Percentiles rank a stretch among this genome's conserved stretches.
phyloP scores from a whole-genome alignment of 2,888 invertebrate species.

The Conomelus anceps region DNA sequence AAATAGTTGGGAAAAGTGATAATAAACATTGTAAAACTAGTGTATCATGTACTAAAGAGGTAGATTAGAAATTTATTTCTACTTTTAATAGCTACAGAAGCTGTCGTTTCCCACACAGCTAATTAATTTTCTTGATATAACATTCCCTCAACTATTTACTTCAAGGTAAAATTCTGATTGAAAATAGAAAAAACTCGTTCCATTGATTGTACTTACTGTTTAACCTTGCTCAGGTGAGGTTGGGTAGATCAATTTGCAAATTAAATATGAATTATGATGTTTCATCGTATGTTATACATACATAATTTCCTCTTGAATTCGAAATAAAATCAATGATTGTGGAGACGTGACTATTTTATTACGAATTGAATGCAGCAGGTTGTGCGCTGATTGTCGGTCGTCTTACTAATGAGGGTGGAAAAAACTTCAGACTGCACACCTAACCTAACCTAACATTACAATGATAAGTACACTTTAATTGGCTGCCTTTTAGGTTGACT shows the following conservation, averaged over 20 bases:
- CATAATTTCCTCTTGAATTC: neutral
- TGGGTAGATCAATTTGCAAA: neutral
- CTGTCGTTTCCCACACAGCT: neutral
- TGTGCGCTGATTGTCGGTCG: neutral
- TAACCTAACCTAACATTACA: too few relatives aligned
- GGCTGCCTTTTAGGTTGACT: neutral
- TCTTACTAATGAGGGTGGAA: neutral
- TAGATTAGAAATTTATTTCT: neutral
- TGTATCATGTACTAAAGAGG: neutral
- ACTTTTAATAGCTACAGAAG: neutral
- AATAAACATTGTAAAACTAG: neutral
- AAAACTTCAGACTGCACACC: neutral
- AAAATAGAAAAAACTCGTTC: neutral
- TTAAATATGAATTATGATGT: neutral
- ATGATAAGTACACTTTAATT: neutral
- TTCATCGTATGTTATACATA: neutral
- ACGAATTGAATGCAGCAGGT: neutral
- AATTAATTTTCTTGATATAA: neutral
- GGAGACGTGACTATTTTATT: neutral
- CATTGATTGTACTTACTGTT: neutral
- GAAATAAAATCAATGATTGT: neutral
- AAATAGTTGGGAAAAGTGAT: neutral
- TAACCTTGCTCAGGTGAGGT: neutral
- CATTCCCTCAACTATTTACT: neutral
- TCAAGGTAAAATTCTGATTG: neutral